Percentiles rank a stretch among this genome's conserved stretches.
phyloP scores from a whole-genome alignment of 2,797 vertebrate genomes.

The Crenichthys baileyi region DNA sequence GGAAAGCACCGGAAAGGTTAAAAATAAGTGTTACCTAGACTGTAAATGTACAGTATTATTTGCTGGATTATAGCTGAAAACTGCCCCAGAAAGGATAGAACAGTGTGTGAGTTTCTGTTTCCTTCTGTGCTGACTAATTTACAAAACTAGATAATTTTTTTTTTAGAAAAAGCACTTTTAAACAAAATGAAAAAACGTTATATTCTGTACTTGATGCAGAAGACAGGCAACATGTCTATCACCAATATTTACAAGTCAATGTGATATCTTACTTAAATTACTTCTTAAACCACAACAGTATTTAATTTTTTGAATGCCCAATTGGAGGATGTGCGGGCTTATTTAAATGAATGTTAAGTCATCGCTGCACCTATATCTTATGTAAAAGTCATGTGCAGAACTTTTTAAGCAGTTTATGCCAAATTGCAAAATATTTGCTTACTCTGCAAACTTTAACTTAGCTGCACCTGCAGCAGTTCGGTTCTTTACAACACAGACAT shows the following conservation, averaged over 20 bases:
- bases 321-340: not conserved
- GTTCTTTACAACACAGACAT: slow-evolving; percentile 58
- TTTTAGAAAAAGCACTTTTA: slow-evolving; percentile 64
- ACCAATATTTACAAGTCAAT: slow-evolving; percentile 38
- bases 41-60: slow-evolving; percentile 25
- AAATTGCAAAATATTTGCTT: slow-evolving; percentile 38
- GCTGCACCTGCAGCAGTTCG: slow-evolving; percentile 39
- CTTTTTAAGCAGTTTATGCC: slow-evolving; percentile 2
- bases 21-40: slow-evolving; percentile 20
- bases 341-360: slow-evolving; percentile 3
- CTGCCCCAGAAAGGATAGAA: slow-evolving; percentile 25
- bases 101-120: slow-evolving; percentile 3
- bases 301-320: not conserved
- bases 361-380: not conserved
- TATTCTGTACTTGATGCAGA: slow-evolving; percentile 33
- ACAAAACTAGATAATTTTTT: slow-evolving; percentile 16
- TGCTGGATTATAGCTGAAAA: slow-evolving; percentile 16
- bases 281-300: slow-evolving; percentile 24
- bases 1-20: slow-evolving; percentile 9
- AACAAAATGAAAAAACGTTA: slow-evolving; percentile 8
- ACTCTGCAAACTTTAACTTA: slow-evolving; percentile 10
- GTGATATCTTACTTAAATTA: slow-evolving; percentile 32
- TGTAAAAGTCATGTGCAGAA: slow-evolving; percentile 6
- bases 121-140: slow-evolving; percentile 18
- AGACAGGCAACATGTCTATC: slow-evolving; percentile 21